Percentiles rank a stretch among this genome's conserved stretches.
phyloP scores from a whole-genome alignment of 2,113 vertebrate genomes.

The Aramus guarauna region DNA sequence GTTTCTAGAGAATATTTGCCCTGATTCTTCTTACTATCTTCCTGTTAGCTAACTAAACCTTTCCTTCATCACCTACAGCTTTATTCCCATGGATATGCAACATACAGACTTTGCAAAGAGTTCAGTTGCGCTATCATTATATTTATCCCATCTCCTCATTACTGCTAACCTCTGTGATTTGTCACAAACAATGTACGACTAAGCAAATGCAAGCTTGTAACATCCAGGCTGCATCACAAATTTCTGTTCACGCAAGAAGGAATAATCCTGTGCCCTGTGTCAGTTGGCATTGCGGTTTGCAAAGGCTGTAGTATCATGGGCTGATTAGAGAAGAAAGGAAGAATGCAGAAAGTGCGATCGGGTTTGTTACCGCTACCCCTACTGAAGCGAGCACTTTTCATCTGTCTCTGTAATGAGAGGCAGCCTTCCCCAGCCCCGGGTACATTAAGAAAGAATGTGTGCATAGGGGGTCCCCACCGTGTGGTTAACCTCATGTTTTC shows the following conservation, averaged over 20 bases:
- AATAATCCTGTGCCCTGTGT: not conserved
- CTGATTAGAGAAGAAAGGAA: not conserved
- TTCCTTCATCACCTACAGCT: not conserved
- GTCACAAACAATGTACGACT: not conserved
- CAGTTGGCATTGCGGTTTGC: not conserved
- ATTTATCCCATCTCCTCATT: not conserved
- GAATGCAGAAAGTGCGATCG: not conserved
- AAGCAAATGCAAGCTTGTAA: not conserved
- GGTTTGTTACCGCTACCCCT: not conserved
- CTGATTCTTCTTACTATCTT: not conserved
- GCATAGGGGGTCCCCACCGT: not conserved
- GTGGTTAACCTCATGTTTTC: not conserved
- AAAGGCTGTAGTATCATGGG: not conserved
- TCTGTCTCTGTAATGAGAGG: not conserved
- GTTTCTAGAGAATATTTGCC: not conserved
- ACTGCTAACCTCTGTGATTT: not conserved
- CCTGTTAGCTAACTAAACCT: not conserved
- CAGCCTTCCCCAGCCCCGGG: not conserved
- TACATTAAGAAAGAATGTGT: conserved; percentile 5
- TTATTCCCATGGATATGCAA: not conserved
- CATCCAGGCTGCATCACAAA: not conserved
- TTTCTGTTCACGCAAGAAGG: not conserved
- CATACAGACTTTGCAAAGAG: not conserved
- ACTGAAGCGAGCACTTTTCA: not conserved
- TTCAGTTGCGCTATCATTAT: not conserved